Evolutionary conservation across 2,113 vertebrate species (phyloP), one percentile per base, ranked within the genome.

Genomic region (Potamarius usumacintae): DNA sequence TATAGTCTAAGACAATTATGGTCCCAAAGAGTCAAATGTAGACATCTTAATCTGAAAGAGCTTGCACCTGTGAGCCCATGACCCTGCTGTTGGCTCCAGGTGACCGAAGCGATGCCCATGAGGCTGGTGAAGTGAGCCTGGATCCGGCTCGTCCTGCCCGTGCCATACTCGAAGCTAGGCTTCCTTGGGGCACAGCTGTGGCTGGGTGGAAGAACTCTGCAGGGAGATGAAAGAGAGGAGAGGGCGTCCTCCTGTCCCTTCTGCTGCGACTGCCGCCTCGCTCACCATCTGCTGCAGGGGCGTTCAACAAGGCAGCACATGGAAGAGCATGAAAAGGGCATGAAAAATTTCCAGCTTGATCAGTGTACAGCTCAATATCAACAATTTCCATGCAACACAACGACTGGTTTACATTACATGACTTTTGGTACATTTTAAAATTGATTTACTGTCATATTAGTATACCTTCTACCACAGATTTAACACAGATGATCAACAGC

Each of bases 141-240:
- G 96, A 95, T 7, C 95, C 92, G 18, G 86, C 91, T 76, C 48
- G 92, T 18, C 92, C 82, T 69, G 92, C 83, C 0, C 93, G 88
- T 65, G 93, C 94, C n/a, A 92, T 90, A 0, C 88, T 89, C 58
- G 91, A 88, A 84, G 94, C 94, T 7, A 93, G 93, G 65, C 88
- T 89, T 62, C 89, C 89, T 25, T 93, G 91, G 50, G 89, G 92
- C 74, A 95, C 93, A 1, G 96, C 94, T 55, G 95, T 93, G 12
- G 94, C 96, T 3, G 97, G 97, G 90, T 98, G 97, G 91, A 99
- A 99, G 94, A 98, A 97, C 90, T 98, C 97, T 1, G 94, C 93
- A 0, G 96, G 96, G 58, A 97, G 95, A 90, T 97, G 95, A 90
- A 97, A 94, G 62, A 96, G 88, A 25, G 96, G 83, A 22, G 91